A percentile compares a stretch with the other conserved stretches of the same genome.
Conservation (phyloP, 64 coral and sea anemone genomes). For the Anthopleura sola region DNA sequence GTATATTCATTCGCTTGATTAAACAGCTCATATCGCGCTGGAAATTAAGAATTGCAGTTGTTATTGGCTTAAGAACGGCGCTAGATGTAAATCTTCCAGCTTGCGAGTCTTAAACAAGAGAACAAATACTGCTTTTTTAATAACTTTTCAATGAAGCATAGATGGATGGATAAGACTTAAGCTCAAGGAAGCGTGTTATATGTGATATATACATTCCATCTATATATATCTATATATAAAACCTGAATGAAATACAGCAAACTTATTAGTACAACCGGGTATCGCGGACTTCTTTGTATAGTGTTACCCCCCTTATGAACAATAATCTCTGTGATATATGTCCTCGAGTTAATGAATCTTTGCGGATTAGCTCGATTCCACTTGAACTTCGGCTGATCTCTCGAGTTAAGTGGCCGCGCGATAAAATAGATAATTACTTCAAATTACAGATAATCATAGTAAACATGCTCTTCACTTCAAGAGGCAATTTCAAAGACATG, state of each 20-base stretch:
- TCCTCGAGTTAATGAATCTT: conserved; percentile 1
- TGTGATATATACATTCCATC: not conserved
- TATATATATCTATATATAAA: not conserved
- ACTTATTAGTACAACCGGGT: not conserved
- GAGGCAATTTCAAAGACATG: conserved; percentile 8
- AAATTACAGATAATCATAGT: conserved; percentile 19
- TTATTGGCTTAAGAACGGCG: not conserved
- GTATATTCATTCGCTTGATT: not conserved
- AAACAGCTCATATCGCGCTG: not conserved
- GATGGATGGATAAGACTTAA: not conserved
- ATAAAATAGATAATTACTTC: conserved; percentile 12
- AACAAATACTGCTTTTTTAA: not conserved
- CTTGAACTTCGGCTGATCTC: conserved; percentile 10
- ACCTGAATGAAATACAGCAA: not conserved
- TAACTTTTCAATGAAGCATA: conserved; percentile 10
- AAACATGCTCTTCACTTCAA: conserved; percentile 17
- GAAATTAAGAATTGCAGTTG: conserved; percentile 2
- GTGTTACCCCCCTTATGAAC: not conserved
- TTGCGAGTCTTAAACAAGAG: not conserved
- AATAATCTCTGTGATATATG: not conserved
- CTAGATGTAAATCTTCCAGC: not conserved
- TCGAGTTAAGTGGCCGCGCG: conserved; percentile 8
- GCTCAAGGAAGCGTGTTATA: not conserved
- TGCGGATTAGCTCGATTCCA: not conserved
- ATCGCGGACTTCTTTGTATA: not conserved